Conservation (phyloP, 2,113 vertebrate genomes). For the Phoxinus phoxinus region DNA sequence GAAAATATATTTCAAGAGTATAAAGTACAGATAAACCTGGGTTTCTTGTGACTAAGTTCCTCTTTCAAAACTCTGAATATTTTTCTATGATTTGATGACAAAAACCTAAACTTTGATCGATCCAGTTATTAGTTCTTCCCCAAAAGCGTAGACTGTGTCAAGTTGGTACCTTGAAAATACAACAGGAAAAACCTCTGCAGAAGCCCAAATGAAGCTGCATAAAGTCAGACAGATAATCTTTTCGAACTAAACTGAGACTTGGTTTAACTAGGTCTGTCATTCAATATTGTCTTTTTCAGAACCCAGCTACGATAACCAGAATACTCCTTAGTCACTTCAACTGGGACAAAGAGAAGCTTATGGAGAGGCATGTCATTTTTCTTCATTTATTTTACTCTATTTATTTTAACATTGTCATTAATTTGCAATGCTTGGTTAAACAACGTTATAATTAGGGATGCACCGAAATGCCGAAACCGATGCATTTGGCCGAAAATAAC, state of each 20-base stretch:
- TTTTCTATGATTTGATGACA: neutral
- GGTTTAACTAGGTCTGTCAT: neutral
- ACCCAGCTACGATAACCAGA: conserved; percentile 98
- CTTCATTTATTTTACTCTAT: neutral
- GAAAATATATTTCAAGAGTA: neutral
- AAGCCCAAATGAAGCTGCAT: neutral
- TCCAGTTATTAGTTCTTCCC: neutral
- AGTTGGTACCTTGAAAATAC: neutral
- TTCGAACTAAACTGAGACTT: neutral
- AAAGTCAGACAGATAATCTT: neutral
- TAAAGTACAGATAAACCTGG: neutral
- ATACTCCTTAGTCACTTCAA: conserved; percentile 99
- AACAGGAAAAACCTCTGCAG: neutral
- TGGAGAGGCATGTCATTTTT: conserved; percentile 89
- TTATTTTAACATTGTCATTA: neutral
- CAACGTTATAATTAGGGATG: neutral
- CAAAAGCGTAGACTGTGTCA: neutral
- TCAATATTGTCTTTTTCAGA: conserved; percentile 73
- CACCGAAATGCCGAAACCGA: too few species aligned
- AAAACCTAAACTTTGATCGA: neutral
- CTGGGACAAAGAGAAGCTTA: conserved; percentile 99
- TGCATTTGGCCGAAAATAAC: too few species aligned
- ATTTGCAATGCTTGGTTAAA: neutral
- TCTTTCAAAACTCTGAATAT: too few species aligned
- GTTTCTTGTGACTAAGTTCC: neutral